Evolutionary conservation across 2,888 invertebrate genomes (phyloP).

Genomic region (Pheosia gnoma): DNA sequence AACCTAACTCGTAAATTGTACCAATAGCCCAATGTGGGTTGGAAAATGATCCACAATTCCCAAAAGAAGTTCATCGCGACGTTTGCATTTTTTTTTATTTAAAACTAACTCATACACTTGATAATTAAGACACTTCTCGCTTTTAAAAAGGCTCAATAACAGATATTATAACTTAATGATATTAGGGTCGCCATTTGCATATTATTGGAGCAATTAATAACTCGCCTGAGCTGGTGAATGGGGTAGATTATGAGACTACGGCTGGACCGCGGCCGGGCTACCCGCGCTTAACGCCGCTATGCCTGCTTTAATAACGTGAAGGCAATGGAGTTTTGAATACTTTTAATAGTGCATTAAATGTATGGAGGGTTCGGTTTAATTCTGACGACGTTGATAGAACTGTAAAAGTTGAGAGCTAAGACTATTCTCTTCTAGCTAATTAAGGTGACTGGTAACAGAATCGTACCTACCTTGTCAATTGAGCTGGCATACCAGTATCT

Average conservation of each 20-base stretch:
- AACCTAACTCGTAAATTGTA: no score
- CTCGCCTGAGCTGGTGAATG: constrained; percentile 22
- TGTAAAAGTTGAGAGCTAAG: no score
- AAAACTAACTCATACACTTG: background rate
- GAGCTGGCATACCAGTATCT: no score
- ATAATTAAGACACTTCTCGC: background rate
- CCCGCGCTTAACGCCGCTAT: background rate
- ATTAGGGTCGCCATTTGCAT: constrained; percentile 43
- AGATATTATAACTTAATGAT: constrained; percentile 29
- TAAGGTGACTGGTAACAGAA: no score
- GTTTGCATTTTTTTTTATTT: no score
- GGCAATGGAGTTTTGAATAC: background rate
- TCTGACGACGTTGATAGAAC: no score
- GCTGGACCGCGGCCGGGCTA: background rate
- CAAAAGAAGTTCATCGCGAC: no score
- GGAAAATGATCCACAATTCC: no score
- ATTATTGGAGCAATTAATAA: constrained; percentile 59
- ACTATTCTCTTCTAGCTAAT: no score
- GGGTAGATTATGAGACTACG: constrained; percentile 19
- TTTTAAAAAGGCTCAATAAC: constrained; percentile 13
- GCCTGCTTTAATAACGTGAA: background rate
- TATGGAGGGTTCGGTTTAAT: background rate
- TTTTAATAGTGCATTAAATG: background rate
- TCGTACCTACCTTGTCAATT: no score
- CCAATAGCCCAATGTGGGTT: no score